A percentile compares a stretch with the other conserved stretches of the same genome.
phyloP scores from a whole-genome alignment of 1,140 invertebrate species.

The Euschistus heros region DNA sequence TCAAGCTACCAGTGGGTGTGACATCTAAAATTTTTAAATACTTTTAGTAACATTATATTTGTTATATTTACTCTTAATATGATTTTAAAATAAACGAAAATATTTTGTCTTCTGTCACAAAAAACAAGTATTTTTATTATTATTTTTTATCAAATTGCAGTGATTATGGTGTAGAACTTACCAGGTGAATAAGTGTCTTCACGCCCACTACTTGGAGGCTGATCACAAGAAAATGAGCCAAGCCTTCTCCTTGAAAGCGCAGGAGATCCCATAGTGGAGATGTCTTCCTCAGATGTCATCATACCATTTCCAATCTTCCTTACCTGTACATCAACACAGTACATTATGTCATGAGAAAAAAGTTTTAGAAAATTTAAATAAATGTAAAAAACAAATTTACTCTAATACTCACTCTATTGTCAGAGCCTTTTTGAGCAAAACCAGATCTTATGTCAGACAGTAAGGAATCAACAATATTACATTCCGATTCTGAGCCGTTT shows the following conservation, averaged over 20 bases:
- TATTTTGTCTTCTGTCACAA: too few species aligned
- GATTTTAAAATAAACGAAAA: not conserved
- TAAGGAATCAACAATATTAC: constrained; percentile 57
- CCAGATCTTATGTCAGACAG: constrained; percentile 58
- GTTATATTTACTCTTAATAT: not conserved
- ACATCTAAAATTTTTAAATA: constrained; percentile 46
- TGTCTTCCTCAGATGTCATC: constrained; percentile 49
- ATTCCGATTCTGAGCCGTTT: constrained; percentile 66
- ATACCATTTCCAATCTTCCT: constrained; percentile 42
- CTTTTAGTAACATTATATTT: not conserved
- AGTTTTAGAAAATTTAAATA: not conserved
- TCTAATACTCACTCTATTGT: constrained; percentile 8
- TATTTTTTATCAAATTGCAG: not conserved
- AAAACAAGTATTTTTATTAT: not conserved
- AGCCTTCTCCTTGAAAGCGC: constrained; percentile 50
- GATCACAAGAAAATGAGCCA: constrained; percentile 51
- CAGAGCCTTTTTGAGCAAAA: constrained; percentile 39
- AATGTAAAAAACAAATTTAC: not conserved
- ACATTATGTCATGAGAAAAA: not conserved
- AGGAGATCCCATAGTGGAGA: constrained; percentile 54
- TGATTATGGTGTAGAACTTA: constrained; percentile 31
- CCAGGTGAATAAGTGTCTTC: constrained; percentile 63
- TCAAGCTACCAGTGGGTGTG: constrained; percentile 76
- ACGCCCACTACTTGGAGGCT: constrained; percentile 39
- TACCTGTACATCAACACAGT: constrained; percentile 31